These are phyloP conservation scores for Brienomyrus longianalis DNA, from an alignment of 2,113 vertebrate genomes.

Conservation along the genomic window DNA sequence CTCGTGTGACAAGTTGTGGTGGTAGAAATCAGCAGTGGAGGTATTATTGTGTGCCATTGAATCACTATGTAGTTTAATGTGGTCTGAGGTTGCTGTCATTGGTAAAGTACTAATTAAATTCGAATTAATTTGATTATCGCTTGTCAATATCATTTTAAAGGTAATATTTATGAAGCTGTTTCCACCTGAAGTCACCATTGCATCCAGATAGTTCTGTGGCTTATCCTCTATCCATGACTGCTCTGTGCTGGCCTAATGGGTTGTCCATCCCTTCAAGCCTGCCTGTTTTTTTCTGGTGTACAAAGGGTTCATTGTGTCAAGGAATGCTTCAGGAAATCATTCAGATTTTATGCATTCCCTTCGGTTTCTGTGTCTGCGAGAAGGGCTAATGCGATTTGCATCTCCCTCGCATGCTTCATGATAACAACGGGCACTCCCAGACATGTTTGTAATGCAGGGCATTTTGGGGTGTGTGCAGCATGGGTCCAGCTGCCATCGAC, in stretches of 20 bases:
- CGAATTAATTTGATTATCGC: neutral
- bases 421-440: constrained; percentile 16
- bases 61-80: neutral
- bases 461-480: constrained; percentile 20
- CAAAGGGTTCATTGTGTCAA: constrained; percentile 55
- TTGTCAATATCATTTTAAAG: neutral
- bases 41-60: neutral
- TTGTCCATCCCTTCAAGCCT: constrained; percentile 28
- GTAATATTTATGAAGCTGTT: neutral
- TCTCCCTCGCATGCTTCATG: constrained; percentile 29
- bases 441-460: constrained; percentile 11
- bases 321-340: constrained; percentile 48
- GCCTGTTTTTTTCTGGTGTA: constrained; percentile 40
- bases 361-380: constrained; percentile 32
- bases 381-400: constrained; percentile 42
- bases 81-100: neutral
- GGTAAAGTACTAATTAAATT: neutral
- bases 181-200: neutral
- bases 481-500: neutral
- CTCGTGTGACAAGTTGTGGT: neutral
- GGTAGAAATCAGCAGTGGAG: neutral
- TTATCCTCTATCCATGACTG: neutral
- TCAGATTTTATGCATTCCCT: constrained; percentile 49
- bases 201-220: neutral
- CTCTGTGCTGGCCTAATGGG: neutral